Conservation (phyloP, 1,140 invertebrate species). For the Heliothis virescens region DNA sequence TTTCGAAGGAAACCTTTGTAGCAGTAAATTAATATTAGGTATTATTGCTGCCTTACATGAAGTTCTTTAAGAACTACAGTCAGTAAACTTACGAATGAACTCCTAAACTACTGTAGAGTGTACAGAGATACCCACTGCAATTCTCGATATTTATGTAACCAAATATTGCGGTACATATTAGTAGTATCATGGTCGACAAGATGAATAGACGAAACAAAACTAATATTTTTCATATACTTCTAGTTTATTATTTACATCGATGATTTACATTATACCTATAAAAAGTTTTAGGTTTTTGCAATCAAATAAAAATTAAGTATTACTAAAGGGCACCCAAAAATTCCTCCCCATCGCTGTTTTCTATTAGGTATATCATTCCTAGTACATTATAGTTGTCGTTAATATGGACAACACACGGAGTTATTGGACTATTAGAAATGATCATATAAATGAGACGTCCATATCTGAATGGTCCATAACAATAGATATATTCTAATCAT, state of each 20-base stretch:
- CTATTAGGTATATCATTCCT: too few relatives aligned
- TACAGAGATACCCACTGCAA: too few relatives aligned
- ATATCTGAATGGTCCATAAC: conserved; percentile 26
- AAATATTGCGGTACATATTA: too few relatives aligned
- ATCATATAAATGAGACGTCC: conserved; percentile 27
- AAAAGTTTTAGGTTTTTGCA: too few relatives aligned
- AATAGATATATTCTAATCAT: conserved; percentile 21
- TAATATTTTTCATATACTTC: not conserved
- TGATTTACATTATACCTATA: too few relatives aligned
- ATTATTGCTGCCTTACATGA: not conserved
- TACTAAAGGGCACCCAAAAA: too few relatives aligned
- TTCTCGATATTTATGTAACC: not conserved
- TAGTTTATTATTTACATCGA: too few relatives aligned
- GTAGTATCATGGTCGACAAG: not conserved
- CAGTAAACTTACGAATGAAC: too few relatives aligned
- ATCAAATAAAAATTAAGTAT: too few relatives aligned
- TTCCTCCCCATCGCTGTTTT: too few relatives aligned
- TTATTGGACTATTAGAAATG: conserved; percentile 10
- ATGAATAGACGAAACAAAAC: not conserved
- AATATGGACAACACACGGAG: not conserved
- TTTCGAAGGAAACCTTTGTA: not conserved
- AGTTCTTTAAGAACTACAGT: not conserved
- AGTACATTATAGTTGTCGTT: not conserved
- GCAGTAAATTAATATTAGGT: not conserved
- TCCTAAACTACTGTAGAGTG: too few relatives aligned